Evolutionary conservation across 2,888 invertebrate species (phyloP).

Genomic region (Patella depressa): DNA sequence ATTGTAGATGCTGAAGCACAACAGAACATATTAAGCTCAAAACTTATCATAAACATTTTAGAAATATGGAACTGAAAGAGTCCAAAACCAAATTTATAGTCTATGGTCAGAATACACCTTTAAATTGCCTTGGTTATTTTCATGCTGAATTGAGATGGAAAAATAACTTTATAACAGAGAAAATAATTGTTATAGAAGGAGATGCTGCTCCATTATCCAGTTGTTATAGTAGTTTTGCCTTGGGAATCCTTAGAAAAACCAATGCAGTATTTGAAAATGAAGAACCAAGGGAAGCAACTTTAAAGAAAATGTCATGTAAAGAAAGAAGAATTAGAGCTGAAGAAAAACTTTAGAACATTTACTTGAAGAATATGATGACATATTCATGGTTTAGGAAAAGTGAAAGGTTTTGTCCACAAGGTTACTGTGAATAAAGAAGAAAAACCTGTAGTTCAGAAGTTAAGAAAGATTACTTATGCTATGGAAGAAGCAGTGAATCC

Average conservation of each 20-base stretch:
- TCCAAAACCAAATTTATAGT: too few species aligned
- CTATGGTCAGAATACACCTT: too few species aligned
- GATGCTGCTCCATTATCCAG: not conserved
- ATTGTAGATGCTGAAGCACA: too few species aligned
- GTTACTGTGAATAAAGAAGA: not conserved
- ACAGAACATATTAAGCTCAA: too few species aligned
- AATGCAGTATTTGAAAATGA: not conserved
- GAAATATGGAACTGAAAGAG: too few species aligned
- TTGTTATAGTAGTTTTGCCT: not conserved
- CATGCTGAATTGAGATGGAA: not conserved
- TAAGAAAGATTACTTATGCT: not conserved
- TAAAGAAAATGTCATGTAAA: not conserved
- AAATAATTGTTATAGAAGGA: conserved; percentile 5
- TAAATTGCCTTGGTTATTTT: not conserved
- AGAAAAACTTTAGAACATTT: not conserved
- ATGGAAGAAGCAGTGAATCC: not conserved
- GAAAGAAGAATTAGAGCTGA: not conserved
- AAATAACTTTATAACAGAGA: not conserved
- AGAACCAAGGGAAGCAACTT: not conserved
- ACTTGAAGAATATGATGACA: not conserved
- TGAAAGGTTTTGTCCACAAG: not conserved
- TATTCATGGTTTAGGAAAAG: not conserved
- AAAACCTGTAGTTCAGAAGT: not conserved
- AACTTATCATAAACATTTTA: too few species aligned
- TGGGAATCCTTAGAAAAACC: not conserved